These are phyloP conservation scores for Caenorhabditis macrosperma DNA, from an alignment of 2,888 invertebrate genomes.

Conservation along the genomic window DNA sequence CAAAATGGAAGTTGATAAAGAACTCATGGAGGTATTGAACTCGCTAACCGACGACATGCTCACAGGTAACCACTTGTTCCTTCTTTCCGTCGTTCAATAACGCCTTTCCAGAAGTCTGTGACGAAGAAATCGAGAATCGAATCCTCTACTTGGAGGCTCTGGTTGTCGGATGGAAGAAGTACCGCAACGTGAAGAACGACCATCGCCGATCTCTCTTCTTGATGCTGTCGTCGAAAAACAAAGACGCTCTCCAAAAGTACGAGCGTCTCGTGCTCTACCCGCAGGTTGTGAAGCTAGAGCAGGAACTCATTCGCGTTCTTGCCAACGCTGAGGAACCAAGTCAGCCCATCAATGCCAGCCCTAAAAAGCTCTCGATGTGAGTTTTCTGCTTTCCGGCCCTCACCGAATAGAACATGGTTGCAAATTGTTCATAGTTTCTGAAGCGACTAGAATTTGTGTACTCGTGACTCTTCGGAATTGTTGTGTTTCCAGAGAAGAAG, in stretches of 20 bases:
- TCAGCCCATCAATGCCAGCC: background rate
- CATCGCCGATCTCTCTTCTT: constrained; percentile 15
- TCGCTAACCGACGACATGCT: background rate
- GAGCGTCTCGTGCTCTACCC: constrained; percentile 13
- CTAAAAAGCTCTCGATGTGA: background rate
- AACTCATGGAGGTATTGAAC: background rate
- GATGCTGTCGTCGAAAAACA: constrained; percentile 1
- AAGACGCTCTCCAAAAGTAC: constrained; percentile 11
- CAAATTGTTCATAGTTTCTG: too few species aligned
- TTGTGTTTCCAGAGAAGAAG: background rate
- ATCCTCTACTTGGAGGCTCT: constrained; percentile 12
- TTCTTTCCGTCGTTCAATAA: background rate
- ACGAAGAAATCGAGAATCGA: background rate
- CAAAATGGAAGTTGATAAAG: constrained; percentile 1
- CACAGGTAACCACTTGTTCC: background rate
- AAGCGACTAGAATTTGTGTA: too few species aligned
- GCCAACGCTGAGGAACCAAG: background rate
- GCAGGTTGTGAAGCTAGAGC: constrained; percentile 1
- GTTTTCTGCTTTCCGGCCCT: background rate
- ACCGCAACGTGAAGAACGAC: background rate
- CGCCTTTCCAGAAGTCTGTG: constrained; percentile 5
- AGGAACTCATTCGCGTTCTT: background rate
- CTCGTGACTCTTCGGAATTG: too few species aligned
- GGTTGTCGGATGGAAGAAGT: constrained; percentile 29
- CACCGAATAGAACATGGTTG: too few species aligned